Percentiles rank a stretch among this genome's conserved stretches.
These are phyloP conservation scores for Leptopterna dolabrata DNA, from an alignment of 2,888 invertebrate genomes.

Conservation along the genomic window DNA sequence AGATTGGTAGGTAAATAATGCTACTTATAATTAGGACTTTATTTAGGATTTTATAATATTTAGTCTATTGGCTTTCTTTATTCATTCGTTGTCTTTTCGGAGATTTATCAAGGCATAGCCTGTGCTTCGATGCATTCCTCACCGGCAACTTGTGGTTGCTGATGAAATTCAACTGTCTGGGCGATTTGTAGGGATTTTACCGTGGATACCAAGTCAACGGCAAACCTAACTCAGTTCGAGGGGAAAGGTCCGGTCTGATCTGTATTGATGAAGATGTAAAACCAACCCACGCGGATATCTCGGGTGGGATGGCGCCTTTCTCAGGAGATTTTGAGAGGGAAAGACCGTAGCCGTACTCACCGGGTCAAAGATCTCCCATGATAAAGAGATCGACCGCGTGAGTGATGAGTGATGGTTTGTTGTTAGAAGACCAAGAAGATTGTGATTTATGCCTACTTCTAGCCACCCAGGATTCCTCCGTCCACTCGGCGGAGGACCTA, in stretches of 20 bases:
- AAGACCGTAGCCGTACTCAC: neutral
- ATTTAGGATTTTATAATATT: too few species aligned
- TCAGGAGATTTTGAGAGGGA: neutral
- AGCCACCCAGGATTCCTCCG: neutral
- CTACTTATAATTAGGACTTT: too few species aligned
- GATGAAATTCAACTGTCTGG: too few species aligned
- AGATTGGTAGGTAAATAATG: too few species aligned
- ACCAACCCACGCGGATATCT: neutral
- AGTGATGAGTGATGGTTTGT: slow-evolving; percentile 44
- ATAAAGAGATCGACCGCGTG: slow-evolving; percentile 38
- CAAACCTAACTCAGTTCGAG: neutral
- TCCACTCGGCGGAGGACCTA: neutral
- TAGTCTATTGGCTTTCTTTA: too few species aligned
- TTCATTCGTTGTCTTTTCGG: too few species aligned
- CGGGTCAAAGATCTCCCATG: slow-evolving; percentile 30
- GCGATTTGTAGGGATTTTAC: too few species aligned
- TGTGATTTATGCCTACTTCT: slow-evolving; percentile 27
- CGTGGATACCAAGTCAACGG: too few species aligned
- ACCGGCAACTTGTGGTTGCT: too few species aligned
- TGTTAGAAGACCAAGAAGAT: slow-evolving; percentile 37
- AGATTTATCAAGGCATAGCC: too few species aligned
- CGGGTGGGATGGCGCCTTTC: neutral
- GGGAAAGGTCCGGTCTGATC: neutral
- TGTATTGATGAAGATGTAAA: neutral
- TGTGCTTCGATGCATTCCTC: too few species aligned